Conservation (phyloP, 1,140 invertebrate species). For the Octopus bimaculoides region DNA sequence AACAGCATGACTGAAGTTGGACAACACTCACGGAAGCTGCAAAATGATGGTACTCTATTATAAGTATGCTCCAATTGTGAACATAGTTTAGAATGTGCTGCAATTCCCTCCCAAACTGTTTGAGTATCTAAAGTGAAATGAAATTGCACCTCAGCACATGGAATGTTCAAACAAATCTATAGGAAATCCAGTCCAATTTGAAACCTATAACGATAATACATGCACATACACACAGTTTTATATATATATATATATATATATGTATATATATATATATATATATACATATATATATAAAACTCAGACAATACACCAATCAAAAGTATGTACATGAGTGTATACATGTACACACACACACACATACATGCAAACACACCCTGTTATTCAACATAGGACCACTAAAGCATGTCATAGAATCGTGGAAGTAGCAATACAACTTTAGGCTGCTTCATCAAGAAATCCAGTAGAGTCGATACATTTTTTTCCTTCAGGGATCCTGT, state of each 20-base stretch:
- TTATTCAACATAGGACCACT: constrained; percentile 12
- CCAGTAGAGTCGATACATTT: constrained; percentile 11
- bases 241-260: constrained; percentile 6
- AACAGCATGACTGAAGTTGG: background rate
- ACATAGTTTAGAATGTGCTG: constrained; percentile 1
- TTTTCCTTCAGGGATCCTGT: constrained; percentile 12
- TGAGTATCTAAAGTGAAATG: background rate
- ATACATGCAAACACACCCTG: background rate
- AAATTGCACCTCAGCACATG: constrained; percentile 1
- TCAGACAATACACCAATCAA: too few species aligned
- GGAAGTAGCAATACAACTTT: constrained; percentile 15
- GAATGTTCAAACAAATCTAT: constrained; percentile 9
- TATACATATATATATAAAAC: background rate
- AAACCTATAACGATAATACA: background rate
- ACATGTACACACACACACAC: background rate
- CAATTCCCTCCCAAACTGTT: background rate
- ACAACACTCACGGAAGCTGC: constrained; percentile 5
- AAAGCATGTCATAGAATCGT: constrained; percentile 9
- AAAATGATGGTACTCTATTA: constrained; percentile 2
- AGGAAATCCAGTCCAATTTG: background rate
- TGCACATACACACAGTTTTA: constrained; percentile 1
- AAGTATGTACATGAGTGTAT: background rate
- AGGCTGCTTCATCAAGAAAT: constrained; percentile 14
- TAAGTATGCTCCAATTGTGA: background rate
- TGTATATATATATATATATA: background rate